phyloP scores from a whole-genome alignment of 2,888 invertebrate species.

The Alentia gelatinosa region DNA sequence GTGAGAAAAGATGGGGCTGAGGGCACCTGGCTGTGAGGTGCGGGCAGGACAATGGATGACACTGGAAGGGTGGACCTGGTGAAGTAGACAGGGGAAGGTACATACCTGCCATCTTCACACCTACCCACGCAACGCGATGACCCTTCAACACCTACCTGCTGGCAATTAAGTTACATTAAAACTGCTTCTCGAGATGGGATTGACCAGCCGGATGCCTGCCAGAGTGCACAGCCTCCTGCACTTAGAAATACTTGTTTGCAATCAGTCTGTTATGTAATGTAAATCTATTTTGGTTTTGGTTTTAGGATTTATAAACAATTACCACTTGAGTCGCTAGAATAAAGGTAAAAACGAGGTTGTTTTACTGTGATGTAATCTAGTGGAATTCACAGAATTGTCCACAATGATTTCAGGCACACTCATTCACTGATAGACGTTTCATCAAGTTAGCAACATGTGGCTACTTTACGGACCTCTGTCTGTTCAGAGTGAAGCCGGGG shows the following conservation, averaged over 20 bases:
- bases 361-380: too few relatives aligned
- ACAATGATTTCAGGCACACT: too few relatives aligned
- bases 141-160: not conserved
- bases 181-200: not conserved
- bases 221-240: not conserved
- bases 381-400: too few relatives aligned
- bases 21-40: not conserved
- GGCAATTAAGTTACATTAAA: conserved; percentile 5
- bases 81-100: not conserved
- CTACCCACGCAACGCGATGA: not conserved
- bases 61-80: not conserved
- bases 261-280: not conserved
- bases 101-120: not conserved
- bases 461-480: too few relatives aligned
- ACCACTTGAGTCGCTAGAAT: too few relatives aligned
- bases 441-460: too few relatives aligned
- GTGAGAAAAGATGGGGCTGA: not conserved
- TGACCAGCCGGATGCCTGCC: not conserved
- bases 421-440: too few relatives aligned
- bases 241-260: not conserved
- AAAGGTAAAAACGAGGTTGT: too few relatives aligned
- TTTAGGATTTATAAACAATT: not conserved
- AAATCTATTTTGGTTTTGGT: not conserved
- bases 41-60: not conserved
- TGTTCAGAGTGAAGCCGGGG: too few relatives aligned